phyloP scores from a whole-genome alignment of 2,113 vertebrate genomes.

The Chaenocephalus aceratus region DNA sequence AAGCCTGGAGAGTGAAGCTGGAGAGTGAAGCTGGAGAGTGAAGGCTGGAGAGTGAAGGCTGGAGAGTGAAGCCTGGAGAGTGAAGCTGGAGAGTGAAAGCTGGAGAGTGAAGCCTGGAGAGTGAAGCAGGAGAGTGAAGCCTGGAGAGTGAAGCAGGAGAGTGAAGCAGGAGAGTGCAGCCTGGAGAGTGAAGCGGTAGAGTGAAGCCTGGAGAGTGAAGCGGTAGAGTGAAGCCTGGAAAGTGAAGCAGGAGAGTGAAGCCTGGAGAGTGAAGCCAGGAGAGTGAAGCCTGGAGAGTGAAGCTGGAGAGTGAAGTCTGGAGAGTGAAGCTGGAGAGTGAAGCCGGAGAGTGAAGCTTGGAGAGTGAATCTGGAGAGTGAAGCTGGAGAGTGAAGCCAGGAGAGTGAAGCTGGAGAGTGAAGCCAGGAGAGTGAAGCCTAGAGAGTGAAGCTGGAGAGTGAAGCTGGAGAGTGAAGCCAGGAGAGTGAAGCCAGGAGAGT shows the following conservation, averaged over 20 bases:
- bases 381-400: no score
- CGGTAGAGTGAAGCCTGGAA: no score
- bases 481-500: no score
- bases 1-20: not conserved
- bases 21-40: not conserved
- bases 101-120: no score
- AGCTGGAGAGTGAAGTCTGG: not conserved
- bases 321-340: not conserved
- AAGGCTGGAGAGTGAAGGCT: not conserved
- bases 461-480: no score
- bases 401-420: not conserved
- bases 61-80: not conserved
- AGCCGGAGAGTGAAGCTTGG: no score
- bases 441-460: no score
- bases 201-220: not conserved
- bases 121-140: not conserved
- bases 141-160: not conserved
- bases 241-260: not conserved
- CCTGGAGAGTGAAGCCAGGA: not conserved
- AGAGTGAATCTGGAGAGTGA: no score
- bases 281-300: not conserved
- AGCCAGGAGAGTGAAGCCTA: no score
- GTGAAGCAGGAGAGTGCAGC: not conserved
- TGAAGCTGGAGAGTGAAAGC: not conserved
- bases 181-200: not conserved